Evolutionary conservation across 1,140 invertebrate genomes (phyloP).

Genomic region (Panagrolaimus sp.): DNA sequence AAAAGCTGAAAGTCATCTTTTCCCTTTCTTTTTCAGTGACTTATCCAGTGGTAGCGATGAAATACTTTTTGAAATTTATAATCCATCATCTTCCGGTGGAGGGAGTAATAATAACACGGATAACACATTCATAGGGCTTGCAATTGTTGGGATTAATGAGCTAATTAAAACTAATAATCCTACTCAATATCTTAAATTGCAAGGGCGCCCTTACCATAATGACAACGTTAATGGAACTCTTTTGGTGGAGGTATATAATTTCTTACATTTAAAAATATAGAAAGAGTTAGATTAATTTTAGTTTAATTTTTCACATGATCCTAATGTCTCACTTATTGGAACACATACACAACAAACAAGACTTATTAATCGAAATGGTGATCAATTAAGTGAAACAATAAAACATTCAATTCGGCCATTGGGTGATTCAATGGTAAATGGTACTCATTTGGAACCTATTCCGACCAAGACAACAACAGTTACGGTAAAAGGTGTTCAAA

Average conservation of each 20-base stretch:
- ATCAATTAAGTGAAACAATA: not conserved
- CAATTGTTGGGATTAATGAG: constrained; percentile 84
- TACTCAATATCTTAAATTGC: constrained; percentile 66
- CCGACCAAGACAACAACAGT: not conserved
- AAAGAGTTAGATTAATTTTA: not conserved
- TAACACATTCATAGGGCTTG: constrained; percentile 77
- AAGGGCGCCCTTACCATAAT: constrained; percentile 75
- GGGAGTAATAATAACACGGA: constrained; percentile 25
- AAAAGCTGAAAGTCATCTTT: not conserved
- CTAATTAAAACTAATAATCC: constrained; percentile 59
- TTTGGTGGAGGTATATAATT: constrained; percentile 71
- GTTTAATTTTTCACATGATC: constrained; percentile 4
- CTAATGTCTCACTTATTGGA: not conserved
- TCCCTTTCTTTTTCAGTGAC: constrained; percentile 11
- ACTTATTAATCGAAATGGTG: not conserved
- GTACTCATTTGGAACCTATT: not conserved
- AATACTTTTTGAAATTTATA: constrained; percentile 25
- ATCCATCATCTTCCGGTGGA: not conserved
- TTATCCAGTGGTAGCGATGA: constrained; percentile 12
- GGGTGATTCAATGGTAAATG: not conserved
- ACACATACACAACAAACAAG: not conserved
- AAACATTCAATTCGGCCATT: constrained; percentile 5
- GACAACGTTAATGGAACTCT: constrained; percentile 78
- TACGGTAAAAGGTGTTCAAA: constrained; percentile 3
- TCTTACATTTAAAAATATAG: no score